Percentiles rank a stretch among this genome's conserved stretches.
Conservation (phyloP, 2,113 vertebrate species). For the Cettia cetti region DNA sequence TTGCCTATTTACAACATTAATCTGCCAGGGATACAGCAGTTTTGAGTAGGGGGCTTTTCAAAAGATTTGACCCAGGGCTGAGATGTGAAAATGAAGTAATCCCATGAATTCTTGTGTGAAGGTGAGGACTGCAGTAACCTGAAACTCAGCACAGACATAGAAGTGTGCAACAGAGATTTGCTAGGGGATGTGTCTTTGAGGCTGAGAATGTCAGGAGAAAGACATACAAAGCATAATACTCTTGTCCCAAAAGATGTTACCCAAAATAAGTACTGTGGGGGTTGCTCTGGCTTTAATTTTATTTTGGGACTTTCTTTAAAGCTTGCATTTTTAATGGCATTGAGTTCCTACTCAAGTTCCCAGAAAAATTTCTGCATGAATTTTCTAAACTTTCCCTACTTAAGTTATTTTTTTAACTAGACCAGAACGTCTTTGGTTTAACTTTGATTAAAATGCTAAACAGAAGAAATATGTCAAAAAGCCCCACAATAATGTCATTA, state of each 20-base stretch:
- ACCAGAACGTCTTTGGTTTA: neutral
- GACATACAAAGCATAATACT: neutral
- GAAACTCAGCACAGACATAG: neutral
- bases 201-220: neutral
- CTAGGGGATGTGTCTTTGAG: neutral
- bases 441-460: neutral
- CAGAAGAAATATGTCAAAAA: neutral
- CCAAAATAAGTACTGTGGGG: neutral
- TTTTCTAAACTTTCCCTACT: neutral
- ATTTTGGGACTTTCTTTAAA: neutral
- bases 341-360: neutral
- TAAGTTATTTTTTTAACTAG: neutral
- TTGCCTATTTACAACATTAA: neutral
- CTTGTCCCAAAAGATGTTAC: neutral
- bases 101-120: neutral
- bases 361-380: neutral
- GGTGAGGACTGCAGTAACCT: neutral
- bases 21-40: neutral
- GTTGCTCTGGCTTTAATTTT: neutral
- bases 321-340: neutral
- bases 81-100: neutral
- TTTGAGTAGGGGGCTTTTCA: neutral
- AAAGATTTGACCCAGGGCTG: neutral
- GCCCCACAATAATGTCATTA: neutral
- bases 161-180: neutral